Base-by-base conservation (phyloP, 2,888 invertebrate genomes). In the Drosophila dives region DNA sequence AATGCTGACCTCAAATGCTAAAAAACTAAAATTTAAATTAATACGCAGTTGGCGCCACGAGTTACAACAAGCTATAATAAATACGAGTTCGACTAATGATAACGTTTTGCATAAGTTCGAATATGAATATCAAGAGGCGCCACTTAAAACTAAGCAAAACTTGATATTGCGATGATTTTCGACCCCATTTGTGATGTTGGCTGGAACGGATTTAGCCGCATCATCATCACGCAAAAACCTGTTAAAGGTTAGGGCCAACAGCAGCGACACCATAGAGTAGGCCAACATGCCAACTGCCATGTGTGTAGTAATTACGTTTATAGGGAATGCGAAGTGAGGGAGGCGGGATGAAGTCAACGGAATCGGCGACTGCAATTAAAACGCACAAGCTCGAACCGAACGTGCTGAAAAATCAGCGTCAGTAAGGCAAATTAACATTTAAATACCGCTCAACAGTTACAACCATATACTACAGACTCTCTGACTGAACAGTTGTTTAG, bases 401-500 rank as follows among this genome's bases (percentile, higher is more conserved):
- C 69, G 75, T 78, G 78, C 80, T 75, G 66, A 73, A 81, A 71
- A 73, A 69, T 80, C 75, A 72, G 55, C 78, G 72, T 72, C 77
- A 73, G 79, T 68, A 54, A 58, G 65, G 64, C 55, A 80, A 86
- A 83, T 80, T 81, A 86, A 77, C 83, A 81, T 87, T 87, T 83
- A 88, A 83, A 77, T 77, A 71, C 83, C 75, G 77, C 68, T 79
- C 74, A 73, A 75, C 86, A 66, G 81, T 79, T 83, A 81, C 23
- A 72, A 29, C 64, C 45, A 45, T 45, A 45, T 50, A 33, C 42
- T 48, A 17, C 49, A 55, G 40, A 29, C 26, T 38, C 38, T 26
- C 5, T n/a, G 33, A 12, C 45, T 34, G 32, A 32, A 23, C 32
- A 33, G 17, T 34, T 56, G 55, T 53, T 75, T 54, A 59, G 29